phyloP scores from a whole-genome alignment of 1,140 invertebrate genomes.

The Lordiphosa clarofinis region DNA sequence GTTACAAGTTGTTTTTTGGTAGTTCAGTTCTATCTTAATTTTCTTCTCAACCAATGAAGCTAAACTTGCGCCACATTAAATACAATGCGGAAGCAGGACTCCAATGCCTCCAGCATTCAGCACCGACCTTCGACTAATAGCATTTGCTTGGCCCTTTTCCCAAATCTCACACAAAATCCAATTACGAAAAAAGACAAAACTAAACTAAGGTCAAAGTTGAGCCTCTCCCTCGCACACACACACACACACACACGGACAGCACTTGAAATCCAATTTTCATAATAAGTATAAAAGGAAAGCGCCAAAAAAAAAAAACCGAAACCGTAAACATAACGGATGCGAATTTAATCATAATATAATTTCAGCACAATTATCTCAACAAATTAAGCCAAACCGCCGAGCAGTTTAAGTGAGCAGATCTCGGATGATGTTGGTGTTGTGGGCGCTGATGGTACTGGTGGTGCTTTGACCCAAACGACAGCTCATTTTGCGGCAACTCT shows the following conservation, averaged over 20 bases:
- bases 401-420: slow-evolving; percentile 49
- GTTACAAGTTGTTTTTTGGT: too few relatives aligned
- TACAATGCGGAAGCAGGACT: slow-evolving; percentile 2
- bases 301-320: slow-evolving; percentile 23
- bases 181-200: slow-evolving; percentile 59
- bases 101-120: background rate
- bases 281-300: slow-evolving; percentile 44
- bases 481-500: slow-evolving; percentile 55
- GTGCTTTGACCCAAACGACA: slow-evolving; percentile 41
- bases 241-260: slow-evolving; percentile 15
- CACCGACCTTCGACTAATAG: slow-evolving; percentile 43
- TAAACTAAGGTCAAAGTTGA: slow-evolving; percentile 61
- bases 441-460: slow-evolving; percentile 9
- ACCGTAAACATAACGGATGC: slow-evolving; percentile 42
- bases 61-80: too few relatives aligned
- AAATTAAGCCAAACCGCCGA: slow-evolving; percentile 72
- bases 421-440: slow-evolving; percentile 23
- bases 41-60: too few relatives aligned
- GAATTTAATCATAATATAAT: slow-evolving; percentile 77
- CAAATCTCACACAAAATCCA: slow-evolving; percentile 68
- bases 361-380: slow-evolving; percentile 73
- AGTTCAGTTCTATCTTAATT: too few relatives aligned
- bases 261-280: slow-evolving; percentile 75
- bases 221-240: slow-evolving; percentile 7
- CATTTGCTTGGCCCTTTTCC: slow-evolving; percentile 40